A percentile compares a stretch with the other conserved stretches of the same genome.
Evolutionary conservation across 1,140 invertebrate species (phyloP).

Genomic region (Drosophila sp.): DNA sequence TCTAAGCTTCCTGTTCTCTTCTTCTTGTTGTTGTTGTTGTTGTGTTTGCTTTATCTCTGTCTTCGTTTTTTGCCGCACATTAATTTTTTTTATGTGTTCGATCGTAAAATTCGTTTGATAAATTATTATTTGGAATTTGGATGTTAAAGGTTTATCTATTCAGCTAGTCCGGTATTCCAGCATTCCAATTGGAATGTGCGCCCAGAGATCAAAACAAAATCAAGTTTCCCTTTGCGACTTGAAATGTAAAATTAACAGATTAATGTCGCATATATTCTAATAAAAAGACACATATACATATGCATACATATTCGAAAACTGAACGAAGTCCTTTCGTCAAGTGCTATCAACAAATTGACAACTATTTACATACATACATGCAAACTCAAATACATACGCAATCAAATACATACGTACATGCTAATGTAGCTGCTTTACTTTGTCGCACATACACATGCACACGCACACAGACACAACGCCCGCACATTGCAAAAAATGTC

Average conservation of each 20-base stretch:
- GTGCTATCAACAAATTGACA: constrained; percentile 38
- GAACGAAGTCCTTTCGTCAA: constrained; percentile 18
- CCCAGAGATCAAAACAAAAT: constrained; percentile 24
- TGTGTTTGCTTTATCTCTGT: not conserved
- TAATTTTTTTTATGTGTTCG: constrained; percentile 77
- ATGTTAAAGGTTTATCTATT: constrained; percentile 48
- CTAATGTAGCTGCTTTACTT: constrained; percentile 51
- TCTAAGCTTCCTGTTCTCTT: constrained; percentile 18
- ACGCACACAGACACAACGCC: constrained; percentile 26
- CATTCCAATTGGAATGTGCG: constrained; percentile 33
- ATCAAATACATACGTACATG: constrained; percentile 9
- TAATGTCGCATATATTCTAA: not conserved
- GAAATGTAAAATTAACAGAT: constrained; percentile 8
- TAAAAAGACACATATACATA: not conserved
- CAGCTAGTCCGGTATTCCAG: not conserved
- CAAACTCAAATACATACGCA: constrained; percentile 4
- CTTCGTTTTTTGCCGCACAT: constrained; percentile 48
- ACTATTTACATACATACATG: constrained; percentile 32
- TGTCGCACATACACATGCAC: constrained; percentile 24
- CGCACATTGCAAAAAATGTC: constrained; percentile 49
- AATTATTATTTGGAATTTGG: constrained; percentile 77
- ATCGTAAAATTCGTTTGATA: constrained; percentile 82
- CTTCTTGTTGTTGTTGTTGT: constrained; percentile 5
- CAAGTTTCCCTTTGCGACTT: constrained; percentile 21
- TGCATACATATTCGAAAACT: not conserved